Conservation (phyloP, 2,797 vertebrate species). For the Sebastes cheni region DNA sequence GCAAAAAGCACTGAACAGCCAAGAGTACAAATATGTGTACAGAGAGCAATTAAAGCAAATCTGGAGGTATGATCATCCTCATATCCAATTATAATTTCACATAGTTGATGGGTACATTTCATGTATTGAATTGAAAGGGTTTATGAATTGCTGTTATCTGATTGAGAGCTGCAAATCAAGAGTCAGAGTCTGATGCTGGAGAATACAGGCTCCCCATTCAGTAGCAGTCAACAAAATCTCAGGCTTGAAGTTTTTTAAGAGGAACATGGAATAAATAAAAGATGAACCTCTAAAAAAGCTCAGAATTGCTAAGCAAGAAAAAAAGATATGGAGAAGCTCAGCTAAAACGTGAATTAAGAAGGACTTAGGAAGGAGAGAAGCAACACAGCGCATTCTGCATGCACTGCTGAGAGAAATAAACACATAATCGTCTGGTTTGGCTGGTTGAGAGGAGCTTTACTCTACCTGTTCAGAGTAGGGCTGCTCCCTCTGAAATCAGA, state of each 20-base stretch:
- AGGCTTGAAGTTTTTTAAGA: slow-evolving; percentile 50
- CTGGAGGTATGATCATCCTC: background rate
- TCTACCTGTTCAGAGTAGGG: slow-evolving; percentile 87
- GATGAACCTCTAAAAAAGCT: slow-evolving; percentile 54
- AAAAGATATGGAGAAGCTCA: slow-evolving; percentile 15
- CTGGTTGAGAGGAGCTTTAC: slow-evolving; percentile 76
- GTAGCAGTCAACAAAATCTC: slow-evolving; percentile 37
- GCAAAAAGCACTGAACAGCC: slow-evolving; percentile 1
- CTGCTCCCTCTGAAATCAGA: slow-evolving; percentile 88
- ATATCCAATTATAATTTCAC: slow-evolving; percentile 9
- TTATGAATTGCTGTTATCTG: slow-evolving; percentile 22
- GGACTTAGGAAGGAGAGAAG: slow-evolving; percentile 41
- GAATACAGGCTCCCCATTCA: slow-evolving; percentile 34
- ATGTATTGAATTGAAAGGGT: slow-evolving; percentile 5
- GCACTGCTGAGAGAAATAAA: slow-evolving; percentile 71
- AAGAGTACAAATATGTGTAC: slow-evolving; percentile 7
- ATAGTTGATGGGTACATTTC: background rate
- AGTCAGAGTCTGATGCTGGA: slow-evolving; percentile 6
- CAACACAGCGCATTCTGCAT: slow-evolving; percentile 72
- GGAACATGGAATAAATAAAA: slow-evolving; percentile 15
- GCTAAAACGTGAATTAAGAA: slow-evolving; percentile 51
- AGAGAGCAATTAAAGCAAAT: slow-evolving; percentile 45
- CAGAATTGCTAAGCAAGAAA: slow-evolving; percentile 27
- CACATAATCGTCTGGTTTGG: slow-evolving; percentile 59
- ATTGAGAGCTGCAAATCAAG: slow-evolving; percentile 38